Evolutionary conservation across 2,797 vertebrate genomes (phyloP), one percentile per base, ranked within the genome.

Genomic region (Sparus aurata): DNA sequence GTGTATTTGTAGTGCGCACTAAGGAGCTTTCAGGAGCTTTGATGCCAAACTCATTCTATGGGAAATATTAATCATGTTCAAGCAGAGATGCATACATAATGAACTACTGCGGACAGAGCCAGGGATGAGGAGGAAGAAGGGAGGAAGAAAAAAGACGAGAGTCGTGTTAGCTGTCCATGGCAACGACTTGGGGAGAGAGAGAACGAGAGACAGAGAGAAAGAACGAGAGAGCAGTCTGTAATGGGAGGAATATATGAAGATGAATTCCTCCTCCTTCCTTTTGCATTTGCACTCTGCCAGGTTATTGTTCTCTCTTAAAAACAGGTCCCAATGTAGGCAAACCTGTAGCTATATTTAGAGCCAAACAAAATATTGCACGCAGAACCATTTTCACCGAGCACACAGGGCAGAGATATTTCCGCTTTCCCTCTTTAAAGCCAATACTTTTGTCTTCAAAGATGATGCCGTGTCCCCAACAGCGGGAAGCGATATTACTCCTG

Each of bases 51-150:
- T 79, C 70, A 83, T 85, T 86, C 72, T 83, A 80, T 86, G 77
- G 83, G 80, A 85, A 89, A 91, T 91, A 90, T 88, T 91, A 89
- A 92, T 91, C 90, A 89, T 83, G 65, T 86, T 90, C 68, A 80
- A 72, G 72, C 82, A 88, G 75, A 72, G 66, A 85, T 69, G 65
- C 69, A 85, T 87, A 54, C 80, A 83, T 90, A 89, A 93, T 85
- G 74, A 90, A 88, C 63, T 34, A 72, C 30, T 73, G 77, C n/a
- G 65, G 84, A 78, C 46, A 4, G 72, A 82, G 72, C 62, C 69
- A 79, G 80, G 30, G 66, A 75, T 59, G 73, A 45, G 49, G 45
- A 80, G 58, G 77, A 61, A 61, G 73, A 70, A 50, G 63, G 41
- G 38, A 75, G 54, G 69, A 66, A 62, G 59, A 27, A 27, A 77